A percentile compares a stretch with the other conserved stretches of the same genome.
Conservation (phyloP, 2,113 vertebrate species). For the Cinclus mexicanus region DNA sequence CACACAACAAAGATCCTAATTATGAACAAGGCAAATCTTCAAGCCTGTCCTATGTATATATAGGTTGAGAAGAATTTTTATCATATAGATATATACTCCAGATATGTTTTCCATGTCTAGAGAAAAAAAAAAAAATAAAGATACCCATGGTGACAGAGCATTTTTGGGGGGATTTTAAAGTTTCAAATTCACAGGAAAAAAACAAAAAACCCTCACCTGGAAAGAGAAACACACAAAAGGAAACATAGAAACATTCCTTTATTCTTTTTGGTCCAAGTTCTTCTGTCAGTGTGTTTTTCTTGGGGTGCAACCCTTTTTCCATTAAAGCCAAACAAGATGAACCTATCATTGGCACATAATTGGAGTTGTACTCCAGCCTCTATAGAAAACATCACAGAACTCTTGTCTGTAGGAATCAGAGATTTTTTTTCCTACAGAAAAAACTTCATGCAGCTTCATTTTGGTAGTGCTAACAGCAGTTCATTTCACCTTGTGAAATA, state of each 20-base stretch:
- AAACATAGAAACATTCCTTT: neutral
- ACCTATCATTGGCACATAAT: neutral
- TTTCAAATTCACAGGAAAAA: neutral
- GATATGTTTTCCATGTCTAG: neutral
- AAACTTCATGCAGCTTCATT: neutral
- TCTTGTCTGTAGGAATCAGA: neutral
- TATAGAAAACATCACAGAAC: neutral
- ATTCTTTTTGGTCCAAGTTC: rapidly evolving
- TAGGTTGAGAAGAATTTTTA: neutral
- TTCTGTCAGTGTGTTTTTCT: neutral
- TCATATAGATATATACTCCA: neutral
- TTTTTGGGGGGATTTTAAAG: rapidly evolving
- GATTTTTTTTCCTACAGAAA: neutral
- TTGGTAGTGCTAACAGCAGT: neutral
- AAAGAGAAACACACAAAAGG: neutral
- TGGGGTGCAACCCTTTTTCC: neutral
- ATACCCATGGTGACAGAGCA: rapidly evolving
- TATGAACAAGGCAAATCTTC: neutral
- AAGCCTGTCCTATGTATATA: neutral
- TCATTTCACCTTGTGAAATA: constrained; percentile 30
- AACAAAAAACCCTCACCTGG: neutral
- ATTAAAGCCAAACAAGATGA: neutral
- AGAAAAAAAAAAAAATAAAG: neutral
- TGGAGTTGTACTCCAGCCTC: neutral
- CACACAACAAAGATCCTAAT: neutral